A percentile compares a stretch with the other conserved stretches of the same genome.
phyloP scores from a whole-genome alignment of 1,140 invertebrate genomes.

The Cepaea nemoralis region DNA sequence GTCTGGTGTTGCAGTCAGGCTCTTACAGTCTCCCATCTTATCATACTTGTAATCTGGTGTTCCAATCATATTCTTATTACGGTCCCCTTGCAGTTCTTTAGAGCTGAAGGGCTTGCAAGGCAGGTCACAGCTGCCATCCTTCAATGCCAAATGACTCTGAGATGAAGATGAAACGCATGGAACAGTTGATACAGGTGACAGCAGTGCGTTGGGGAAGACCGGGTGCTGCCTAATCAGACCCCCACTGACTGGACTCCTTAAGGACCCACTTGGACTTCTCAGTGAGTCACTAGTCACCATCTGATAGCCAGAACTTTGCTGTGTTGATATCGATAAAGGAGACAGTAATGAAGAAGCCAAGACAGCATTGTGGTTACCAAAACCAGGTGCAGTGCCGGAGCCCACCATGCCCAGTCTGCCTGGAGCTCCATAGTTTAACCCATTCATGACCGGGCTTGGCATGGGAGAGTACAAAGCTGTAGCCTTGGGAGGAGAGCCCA shows the following conservation, averaged over 20 bases:
- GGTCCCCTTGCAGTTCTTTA: neutral
- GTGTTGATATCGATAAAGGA: constrained; percentile 26
- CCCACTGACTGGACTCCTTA: neutral
- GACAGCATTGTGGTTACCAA: neutral
- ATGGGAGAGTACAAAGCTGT: constrained; percentile 33
- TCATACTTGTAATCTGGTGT: no score
- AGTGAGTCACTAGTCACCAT: constrained; percentile 32
- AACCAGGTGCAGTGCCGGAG: neutral
- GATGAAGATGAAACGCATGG: neutral
- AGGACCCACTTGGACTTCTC: constrained; percentile 24
- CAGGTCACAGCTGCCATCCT: neutral
- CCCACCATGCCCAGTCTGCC: neutral
- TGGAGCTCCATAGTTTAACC: constrained; percentile 23
- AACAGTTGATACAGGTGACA: neutral
- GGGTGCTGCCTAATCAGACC: neutral
- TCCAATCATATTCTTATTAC: neutral
- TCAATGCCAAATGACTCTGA: neutral
- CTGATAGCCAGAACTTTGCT: constrained; percentile 36
- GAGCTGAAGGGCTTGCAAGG: neutral
- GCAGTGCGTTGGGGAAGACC: neutral
- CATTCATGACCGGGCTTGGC: constrained; percentile 32
- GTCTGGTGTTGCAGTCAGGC: neutral
- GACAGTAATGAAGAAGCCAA: neutral
- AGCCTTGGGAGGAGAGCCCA: constrained; percentile 23
- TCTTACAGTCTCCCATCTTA: no score